Evolutionary conservation across 2,888 invertebrate genomes (phyloP).

Genomic region (Ichneumoninae sp.): DNA sequence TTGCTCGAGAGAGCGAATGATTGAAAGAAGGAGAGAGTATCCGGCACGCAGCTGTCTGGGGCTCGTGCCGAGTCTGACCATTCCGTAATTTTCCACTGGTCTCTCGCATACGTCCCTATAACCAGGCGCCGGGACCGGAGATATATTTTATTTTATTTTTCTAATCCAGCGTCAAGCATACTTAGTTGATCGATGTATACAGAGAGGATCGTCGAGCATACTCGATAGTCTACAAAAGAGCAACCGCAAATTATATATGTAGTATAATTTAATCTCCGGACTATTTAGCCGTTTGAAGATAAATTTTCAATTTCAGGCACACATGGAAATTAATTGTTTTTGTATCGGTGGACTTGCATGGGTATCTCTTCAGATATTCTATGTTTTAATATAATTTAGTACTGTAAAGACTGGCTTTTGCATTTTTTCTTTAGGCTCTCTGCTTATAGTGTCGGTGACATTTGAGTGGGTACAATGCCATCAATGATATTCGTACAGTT

Average conservation of each 20-base stretch:
- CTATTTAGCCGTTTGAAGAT: not conserved
- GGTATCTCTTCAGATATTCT: not conserved
- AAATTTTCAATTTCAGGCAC: not conserved
- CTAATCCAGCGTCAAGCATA: slow-evolving; percentile 30
- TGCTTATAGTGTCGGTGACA: not conserved
- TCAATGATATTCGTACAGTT: not conserved
- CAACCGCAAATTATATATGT: not conserved
- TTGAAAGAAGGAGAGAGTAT: slow-evolving; percentile 51
- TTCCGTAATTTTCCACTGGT: slow-evolving; percentile 69
- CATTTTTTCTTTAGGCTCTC: no score
- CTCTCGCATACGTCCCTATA: slow-evolving; percentile 42
- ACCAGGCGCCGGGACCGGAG: slow-evolving; percentile 43
- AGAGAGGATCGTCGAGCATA: not conserved
- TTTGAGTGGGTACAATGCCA: not conserved
- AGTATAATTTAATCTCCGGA: not conserved
- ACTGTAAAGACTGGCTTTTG: no score
- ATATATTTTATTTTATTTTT: slow-evolving; percentile 50
- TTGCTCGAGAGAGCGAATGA: slow-evolving; percentile 31
- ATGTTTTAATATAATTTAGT: no score
- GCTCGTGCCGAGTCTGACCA: slow-evolving; percentile 58
- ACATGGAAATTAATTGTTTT: no score
- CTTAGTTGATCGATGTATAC: not conserved
- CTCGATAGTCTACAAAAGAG: not conserved
- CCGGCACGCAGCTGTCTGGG: slow-evolving; percentile 55
- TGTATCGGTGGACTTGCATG: no score